Evolutionary conservation across 2,888 invertebrate genomes (phyloP).

Genomic region (Eilema depressum): DNA sequence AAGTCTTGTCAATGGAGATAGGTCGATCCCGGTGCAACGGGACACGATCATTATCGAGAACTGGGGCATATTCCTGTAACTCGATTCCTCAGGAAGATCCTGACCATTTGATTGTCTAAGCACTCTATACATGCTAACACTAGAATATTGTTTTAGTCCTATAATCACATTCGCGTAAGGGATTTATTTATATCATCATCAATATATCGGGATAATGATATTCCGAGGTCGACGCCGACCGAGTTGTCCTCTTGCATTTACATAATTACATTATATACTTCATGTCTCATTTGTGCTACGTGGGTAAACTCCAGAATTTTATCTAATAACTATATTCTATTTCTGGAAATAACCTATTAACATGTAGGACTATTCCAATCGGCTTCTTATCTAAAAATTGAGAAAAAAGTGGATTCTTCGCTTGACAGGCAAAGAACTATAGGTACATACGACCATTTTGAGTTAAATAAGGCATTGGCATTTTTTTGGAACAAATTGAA

Average conservation of each 20-base stretch:
- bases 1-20: too few species aligned
- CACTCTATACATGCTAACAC: too few species aligned
- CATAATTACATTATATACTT: background rate
- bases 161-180: background rate
- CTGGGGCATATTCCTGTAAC: too few species aligned
- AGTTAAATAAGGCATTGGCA: too few species aligned
- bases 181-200: background rate
- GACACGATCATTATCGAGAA: too few species aligned
- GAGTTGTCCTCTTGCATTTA: background rate
- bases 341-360: background rate
- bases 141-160: too few species aligned
- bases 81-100: background rate
- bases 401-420: too few species aligned
- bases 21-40: too few species aligned
- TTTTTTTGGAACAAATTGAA: background rate
- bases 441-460: too few species aligned
- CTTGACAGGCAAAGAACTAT: too few species aligned
- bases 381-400: too few species aligned
- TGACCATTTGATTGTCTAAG: background rate
- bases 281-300: slow-evolving; percentile 4
- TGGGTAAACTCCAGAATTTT: background rate
- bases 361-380: background rate
- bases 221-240: background rate
- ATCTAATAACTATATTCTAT: background rate
- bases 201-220: background rate